Base-by-base conservation (phyloP, 2,113 vertebrate genomes). In the Pomatorhinus ruficollis region DNA sequence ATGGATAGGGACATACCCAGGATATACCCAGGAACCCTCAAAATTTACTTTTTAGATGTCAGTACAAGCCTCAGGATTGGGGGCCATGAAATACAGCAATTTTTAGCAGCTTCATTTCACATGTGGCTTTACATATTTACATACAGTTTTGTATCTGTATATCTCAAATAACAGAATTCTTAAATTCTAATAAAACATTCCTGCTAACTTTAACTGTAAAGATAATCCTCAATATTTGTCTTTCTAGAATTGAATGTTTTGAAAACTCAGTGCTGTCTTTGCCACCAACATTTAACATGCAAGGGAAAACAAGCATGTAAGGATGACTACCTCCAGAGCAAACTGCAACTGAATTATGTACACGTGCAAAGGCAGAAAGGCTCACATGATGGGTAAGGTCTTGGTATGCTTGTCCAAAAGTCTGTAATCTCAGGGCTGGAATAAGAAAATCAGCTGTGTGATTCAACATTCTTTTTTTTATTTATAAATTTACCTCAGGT, bases 301-400 rank as follows among this genome's bases (percentile, higher is more conserved):
- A 44, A 68, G 8, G 33, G 16, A 52, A 69, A 64, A 13, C 4
- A 68, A 77, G 12, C 10, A 63, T 30, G 18, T 39, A 24, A 50
- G 33, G 25, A 37, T 20, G 3, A 2, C 35, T 42, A 10, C 10
- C 18, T 57, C 30, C 33, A 60, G 16, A 75, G 65, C 4, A 94
- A 91, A 61, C 15, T 57, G 27, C 15, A 49, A 5, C 0, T 39
- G 49, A 28, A 53, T 69, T 53, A 28, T 5, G 3, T 42, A n/a
- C 0, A 1, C 18, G 33, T 50, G 12, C 35, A 66, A 78, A 81
- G 23, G 15, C 21, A 63, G 63, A 47, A 84, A 81, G 24, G 30
- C 37, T 84, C 0, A 0, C 11, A 10, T 0, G 2, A 45, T 15
- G n/a, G 11, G 8, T 78, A 70, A 84, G 70, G 66, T 70, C 39